phyloP scores from a whole-genome alignment of 2,888 invertebrate genomes.

The Hydrotaea cyrtoneurina region DNA sequence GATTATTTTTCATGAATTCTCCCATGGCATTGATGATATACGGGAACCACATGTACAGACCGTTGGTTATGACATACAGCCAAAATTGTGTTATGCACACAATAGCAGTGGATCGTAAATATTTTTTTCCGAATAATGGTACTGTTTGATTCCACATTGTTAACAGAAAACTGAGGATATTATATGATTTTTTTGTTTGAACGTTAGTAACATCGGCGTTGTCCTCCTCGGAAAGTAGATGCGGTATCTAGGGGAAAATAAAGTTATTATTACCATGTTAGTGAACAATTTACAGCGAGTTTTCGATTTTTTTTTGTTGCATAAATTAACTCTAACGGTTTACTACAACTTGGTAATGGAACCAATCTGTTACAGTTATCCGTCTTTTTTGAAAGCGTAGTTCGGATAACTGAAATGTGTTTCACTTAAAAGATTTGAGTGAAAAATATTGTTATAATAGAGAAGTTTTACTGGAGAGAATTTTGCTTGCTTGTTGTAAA shows the following conservation, averaged over 20 bases:
- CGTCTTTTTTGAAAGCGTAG: no score
- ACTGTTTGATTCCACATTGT: conserved; percentile 77
- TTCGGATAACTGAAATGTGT: no score
- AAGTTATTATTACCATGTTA: background rate
- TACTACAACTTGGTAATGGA: no score
- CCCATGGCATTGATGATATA: conserved; percentile 77
- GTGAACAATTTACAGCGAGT: no score
- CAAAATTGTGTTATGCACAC: conserved; percentile 77
- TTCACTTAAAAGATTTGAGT: no score
- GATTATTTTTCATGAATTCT: conserved; percentile 72
- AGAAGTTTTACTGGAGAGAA: no score
- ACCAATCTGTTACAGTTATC: no score
- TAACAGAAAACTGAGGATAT: conserved; percentile 69
- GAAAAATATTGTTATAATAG: no score
- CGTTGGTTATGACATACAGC: conserved; percentile 74
- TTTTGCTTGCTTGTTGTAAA: no score
- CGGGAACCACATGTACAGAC: conserved; percentile 78
- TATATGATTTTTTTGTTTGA: conserved; percentile 57
- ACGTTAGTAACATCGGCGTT: conserved; percentile 42
- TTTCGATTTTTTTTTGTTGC: no score
- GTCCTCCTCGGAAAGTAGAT: conserved; percentile 70
- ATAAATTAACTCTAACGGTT: no score
- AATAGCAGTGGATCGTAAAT: conserved; percentile 74
- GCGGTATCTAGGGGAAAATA: conserved; percentile 65
- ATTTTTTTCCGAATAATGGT: conserved; percentile 74